phyloP scores from a whole-genome alignment of 2,113 vertebrate species.

The Vulpes ferrilata region DNA sequence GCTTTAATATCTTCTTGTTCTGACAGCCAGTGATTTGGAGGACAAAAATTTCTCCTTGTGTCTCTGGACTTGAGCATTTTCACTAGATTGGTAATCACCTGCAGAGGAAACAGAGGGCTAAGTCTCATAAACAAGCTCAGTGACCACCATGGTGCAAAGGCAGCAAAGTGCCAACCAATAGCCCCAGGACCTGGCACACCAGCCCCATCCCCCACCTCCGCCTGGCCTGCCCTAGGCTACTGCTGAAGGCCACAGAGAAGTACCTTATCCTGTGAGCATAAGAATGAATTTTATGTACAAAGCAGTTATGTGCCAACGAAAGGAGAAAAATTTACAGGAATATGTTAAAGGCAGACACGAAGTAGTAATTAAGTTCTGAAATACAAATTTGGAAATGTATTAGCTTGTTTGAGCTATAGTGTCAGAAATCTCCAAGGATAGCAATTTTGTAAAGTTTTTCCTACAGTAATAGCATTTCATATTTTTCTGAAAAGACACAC shows the following conservation, averaged over 20 bases:
- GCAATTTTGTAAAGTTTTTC: neutral
- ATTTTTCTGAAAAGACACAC: neutral
- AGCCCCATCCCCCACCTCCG: neutral
- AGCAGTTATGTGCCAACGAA: neutral
- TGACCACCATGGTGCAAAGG: fast-evolving
- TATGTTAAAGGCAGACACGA: neutral
- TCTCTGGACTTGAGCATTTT: slow-evolving; percentile 99
- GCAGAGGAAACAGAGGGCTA: slow-evolving; percentile 55
- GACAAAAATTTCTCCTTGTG: slow-evolving; percentile 96
- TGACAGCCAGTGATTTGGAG: slow-evolving; percentile 97
- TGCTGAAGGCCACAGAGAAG: neutral
- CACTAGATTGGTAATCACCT: slow-evolving; percentile 99
- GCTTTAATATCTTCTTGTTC: slow-evolving; percentile 97
- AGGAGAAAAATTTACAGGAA: neutral
- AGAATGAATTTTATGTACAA: neutral
- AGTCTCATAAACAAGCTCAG: neutral
- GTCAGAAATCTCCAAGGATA: neutral
- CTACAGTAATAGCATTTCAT: neutral
- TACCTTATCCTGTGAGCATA: neutral
- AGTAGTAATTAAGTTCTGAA: neutral
- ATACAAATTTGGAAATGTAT: neutral
- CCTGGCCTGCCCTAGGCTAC: neutral
- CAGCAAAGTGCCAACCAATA: neutral
- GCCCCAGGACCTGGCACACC: too few species aligned
- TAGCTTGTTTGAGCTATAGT: neutral